phyloP scores from a whole-genome alignment of 1,140 invertebrate species.

The Drosophila tristis region DNA sequence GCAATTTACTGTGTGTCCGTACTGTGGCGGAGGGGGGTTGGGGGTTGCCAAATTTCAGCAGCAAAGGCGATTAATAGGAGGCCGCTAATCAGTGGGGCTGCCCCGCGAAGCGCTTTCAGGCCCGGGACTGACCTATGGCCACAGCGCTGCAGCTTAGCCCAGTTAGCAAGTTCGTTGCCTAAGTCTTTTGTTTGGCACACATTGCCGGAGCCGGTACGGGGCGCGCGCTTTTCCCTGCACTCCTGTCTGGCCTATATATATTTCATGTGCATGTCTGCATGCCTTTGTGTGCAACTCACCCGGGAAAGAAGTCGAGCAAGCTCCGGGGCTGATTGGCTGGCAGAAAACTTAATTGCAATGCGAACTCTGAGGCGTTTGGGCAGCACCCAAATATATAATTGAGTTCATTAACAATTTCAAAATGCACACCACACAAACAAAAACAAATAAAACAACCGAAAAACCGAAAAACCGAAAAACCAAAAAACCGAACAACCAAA shows the following conservation, averaged over 20 bases:
- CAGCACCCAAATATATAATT: conserved; percentile 36
- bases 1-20: conserved; percentile 27
- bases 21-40: conserved; percentile 11
- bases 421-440: conserved; percentile 9
- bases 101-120: neutral
- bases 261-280: no score
- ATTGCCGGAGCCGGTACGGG: conserved; percentile 5
- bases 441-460: neutral
- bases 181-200: conserved; percentile 69
- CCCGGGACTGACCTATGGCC: conserved; percentile 50
- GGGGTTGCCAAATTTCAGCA: conserved; percentile 51
- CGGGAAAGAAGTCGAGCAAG: no score
- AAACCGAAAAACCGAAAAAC: neutral
- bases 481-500: conserved; percentile 9
- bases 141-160: conserved; percentile 44
- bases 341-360: conserved; percentile 39
- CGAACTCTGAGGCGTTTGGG: conserved; percentile 24
- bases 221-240: no score
- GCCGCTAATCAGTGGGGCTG: conserved; percentile 49
- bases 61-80: conserved; percentile 57
- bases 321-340: neutral
- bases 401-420: conserved; percentile 47
- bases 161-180: conserved; percentile 72
- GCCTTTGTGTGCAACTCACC: conserved; percentile 21
- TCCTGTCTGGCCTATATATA: no score